Evolutionary conservation across 2,888 invertebrate species (phyloP).

Genomic region (Ormyrus rosae): DNA sequence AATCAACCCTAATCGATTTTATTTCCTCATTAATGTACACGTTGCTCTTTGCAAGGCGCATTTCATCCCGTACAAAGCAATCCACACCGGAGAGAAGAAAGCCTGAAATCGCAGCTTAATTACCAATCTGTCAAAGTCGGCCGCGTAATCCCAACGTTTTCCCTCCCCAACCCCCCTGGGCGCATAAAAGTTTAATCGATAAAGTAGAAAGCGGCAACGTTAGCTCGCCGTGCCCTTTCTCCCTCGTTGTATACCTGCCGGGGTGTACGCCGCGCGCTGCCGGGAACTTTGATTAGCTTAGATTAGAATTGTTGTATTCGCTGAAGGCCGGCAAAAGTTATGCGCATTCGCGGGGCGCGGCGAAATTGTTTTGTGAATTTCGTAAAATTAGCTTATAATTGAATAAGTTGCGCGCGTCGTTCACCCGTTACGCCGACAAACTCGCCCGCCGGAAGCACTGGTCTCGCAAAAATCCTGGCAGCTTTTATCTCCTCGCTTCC

Average conservation of each 20-base stretch:
- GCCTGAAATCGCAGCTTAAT: background rate
- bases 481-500: background rate
- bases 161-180: background rate
- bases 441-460: background rate
- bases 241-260: too few relatives aligned
- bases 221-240: background rate
- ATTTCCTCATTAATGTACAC: too few relatives aligned
- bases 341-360: background rate
- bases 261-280: too few relatives aligned
- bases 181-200: conserved; percentile 40
- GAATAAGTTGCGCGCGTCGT: conserved; percentile 30
- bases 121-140: conserved; percentile 35
- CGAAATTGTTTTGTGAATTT: background rate
- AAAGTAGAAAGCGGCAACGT: background rate
- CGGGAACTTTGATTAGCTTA: conserved; percentile 40
- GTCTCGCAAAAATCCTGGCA: background rate
- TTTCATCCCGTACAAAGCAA: too few relatives aligned
- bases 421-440: background rate
- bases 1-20: too few relatives aligned
- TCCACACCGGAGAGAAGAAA: too few relatives aligned
- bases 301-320: background rate
- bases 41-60: too few relatives aligned
- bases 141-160: background rate
- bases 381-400: conserved; percentile 40
- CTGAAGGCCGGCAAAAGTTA: conserved; percentile 19